Percentiles rank a stretch among this genome's conserved stretches.
These are phyloP conservation scores for Gavialis gangeticus DNA, from an alignment of 2,113 vertebrate species.

Conservation along the genomic window DNA sequence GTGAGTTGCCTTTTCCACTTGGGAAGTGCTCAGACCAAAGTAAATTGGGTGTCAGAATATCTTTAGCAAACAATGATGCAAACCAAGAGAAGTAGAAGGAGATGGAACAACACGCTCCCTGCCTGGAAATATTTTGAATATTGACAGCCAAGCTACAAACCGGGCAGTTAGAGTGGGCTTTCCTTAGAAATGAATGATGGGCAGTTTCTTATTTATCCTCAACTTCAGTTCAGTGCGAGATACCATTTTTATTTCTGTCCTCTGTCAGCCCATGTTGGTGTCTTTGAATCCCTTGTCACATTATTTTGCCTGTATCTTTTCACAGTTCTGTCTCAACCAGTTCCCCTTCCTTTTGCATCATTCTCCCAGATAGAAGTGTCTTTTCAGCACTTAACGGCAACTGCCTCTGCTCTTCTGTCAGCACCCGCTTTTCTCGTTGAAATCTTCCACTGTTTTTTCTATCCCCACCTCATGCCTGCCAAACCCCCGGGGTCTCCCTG, in stretches of 20 bases:
- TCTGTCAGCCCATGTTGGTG: not conserved
- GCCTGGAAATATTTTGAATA: not conserved
- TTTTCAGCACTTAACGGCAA: not conserved
- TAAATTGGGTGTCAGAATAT: not conserved
- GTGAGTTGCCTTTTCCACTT: not conserved
- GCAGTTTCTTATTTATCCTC: not conserved
- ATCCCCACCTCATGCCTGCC: not conserved
- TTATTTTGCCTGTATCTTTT: not conserved
- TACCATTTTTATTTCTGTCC: not conserved
- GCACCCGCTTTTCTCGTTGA: not conserved
- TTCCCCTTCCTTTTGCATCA: not conserved
- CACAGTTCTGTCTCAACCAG: rapidly evolving
- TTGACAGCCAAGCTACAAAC: not conserved
- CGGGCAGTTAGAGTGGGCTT: not conserved
- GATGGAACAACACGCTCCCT: rapidly evolving
- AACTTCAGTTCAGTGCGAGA: not conserved
- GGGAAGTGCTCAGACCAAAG: not conserved
- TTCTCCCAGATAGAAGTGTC: not conserved
- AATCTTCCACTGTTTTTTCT: not conserved
- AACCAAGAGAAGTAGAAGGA: not conserved
- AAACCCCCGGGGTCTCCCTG: rapidly evolving
- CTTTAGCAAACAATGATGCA: not conserved
- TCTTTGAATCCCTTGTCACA: not conserved
- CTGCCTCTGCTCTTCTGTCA: not conserved
- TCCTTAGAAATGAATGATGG: not conserved